phyloP scores from a whole-genome alignment of 2,888 invertebrate genomes.

The Drosophila meridionalis region DNA sequence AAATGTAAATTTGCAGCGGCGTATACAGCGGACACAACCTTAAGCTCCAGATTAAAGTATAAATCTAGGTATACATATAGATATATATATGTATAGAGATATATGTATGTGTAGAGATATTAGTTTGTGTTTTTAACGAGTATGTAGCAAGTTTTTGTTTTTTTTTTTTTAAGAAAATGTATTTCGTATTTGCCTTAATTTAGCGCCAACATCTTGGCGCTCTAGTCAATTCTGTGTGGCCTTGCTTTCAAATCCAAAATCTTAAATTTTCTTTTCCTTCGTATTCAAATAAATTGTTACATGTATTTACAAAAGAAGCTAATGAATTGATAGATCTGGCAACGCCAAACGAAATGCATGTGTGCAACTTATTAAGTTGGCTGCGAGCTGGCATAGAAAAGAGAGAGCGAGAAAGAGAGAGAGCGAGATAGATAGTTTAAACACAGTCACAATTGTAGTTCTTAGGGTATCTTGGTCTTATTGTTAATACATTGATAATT shows the following conservation, averaged over 20 bases:
- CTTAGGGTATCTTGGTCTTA: slow-evolving; percentile 3
- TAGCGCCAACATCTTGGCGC: slow-evolving; percentile 13
- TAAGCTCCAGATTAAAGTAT: slow-evolving; percentile 49
- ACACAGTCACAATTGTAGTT: slow-evolving; percentile 26
- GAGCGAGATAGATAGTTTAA: background rate
- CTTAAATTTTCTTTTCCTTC: background rate
- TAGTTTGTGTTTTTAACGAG: slow-evolving; percentile 21
- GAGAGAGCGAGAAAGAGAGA: background rate
- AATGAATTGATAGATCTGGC: background rate
- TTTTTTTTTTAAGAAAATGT: slow-evolving; percentile 6
- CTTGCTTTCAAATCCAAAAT: slow-evolving; percentile 31
- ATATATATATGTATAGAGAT: background rate
- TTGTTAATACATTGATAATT: slow-evolving; percentile 22
- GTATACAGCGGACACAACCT: slow-evolving; percentile 61
- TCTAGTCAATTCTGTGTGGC: slow-evolving; percentile 53
- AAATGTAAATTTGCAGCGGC: slow-evolving; percentile 53
- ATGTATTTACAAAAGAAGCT: slow-evolving; percentile 1
- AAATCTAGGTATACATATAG: slow-evolving; percentile 28
- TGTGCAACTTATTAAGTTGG: background rate
- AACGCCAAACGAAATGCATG: background rate
- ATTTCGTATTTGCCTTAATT: slow-evolving; percentile 12
- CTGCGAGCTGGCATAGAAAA: background rate
- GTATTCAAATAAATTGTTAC: background rate
- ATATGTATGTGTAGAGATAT: background rate
- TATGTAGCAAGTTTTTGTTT: slow-evolving; percentile 26